A percentile compares a stretch with the other conserved stretches of the same genome.
These are phyloP conservation scores for Phylloscopus trochilus DNA, from an alignment of 2,113 vertebrate genomes.

Conservation along the genomic window DNA sequence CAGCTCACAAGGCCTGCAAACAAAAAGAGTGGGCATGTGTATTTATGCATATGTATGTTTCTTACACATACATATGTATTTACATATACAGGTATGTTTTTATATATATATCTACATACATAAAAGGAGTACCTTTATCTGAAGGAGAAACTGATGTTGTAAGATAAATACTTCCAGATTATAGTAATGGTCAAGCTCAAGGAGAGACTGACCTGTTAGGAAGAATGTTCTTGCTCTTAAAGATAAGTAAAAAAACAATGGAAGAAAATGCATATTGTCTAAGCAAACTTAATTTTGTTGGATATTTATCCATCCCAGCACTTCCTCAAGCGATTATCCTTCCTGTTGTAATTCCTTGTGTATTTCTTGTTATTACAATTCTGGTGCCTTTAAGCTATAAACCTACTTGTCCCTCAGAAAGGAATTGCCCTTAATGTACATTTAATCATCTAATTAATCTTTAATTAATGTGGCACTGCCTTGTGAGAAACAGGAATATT, in stretches of 20 bases:
- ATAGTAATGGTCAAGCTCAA: background rate
- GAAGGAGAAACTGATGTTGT: background rate
- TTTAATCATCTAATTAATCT: constrained; percentile 42
- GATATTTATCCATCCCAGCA: background rate
- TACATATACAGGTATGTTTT: background rate
- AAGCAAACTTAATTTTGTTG: background rate
- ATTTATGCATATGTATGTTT: background rate
- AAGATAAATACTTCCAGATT: background rate
- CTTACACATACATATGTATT: background rate
- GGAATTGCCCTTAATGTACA: constrained; percentile 18
- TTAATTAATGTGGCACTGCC: constrained; percentile 50
- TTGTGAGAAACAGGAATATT: constrained; percentile 19
- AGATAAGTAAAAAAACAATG: background rate
- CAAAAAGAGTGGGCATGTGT: background rate
- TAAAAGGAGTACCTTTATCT: background rate
- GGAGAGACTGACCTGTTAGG: background rate
- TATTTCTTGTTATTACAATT: background rate
- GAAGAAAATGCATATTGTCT: background rate
- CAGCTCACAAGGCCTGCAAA: background rate
- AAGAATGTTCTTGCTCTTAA: background rate
- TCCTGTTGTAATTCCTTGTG: background rate
- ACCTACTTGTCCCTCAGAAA: constrained; percentile 25
- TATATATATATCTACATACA: background rate
- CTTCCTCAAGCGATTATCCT: background rate
- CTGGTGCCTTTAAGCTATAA: background rate